These are phyloP conservation scores for Phylloscopus trochilus DNA, from an alignment of 2,113 vertebrate species.

Conservation along the genomic window DNA sequence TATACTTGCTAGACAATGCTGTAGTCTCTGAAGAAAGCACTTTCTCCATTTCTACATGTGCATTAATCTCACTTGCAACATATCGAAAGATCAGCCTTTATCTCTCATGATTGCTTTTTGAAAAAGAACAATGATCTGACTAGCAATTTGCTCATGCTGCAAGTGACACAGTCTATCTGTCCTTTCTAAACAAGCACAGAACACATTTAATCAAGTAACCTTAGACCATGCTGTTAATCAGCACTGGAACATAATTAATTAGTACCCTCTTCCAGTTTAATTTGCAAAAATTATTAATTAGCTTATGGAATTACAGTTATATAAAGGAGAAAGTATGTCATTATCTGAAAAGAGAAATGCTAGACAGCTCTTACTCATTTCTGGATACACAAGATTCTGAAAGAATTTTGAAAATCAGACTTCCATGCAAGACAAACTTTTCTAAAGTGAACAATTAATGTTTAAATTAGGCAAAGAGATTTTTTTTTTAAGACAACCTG, in stretches of 20 bases:
- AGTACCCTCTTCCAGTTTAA: neutral
- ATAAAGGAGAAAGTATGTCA: neutral
- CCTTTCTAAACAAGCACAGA: neutral
- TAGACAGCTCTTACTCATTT: neutral
- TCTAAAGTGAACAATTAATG: neutral
- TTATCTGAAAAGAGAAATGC: neutral
- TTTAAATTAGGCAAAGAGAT: neutral
- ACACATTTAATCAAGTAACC: constrained; percentile 4
- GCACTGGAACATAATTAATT: neutral
- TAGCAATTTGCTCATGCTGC: neutral
- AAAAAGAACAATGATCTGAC: neutral
- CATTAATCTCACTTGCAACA: neutral
- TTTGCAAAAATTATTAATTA: neutral
- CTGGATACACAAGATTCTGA: neutral
- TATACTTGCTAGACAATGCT: neutral
- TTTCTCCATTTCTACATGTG: neutral
- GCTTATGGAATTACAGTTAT: neutral
- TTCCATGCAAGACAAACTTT: neutral
- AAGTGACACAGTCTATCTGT: neutral
- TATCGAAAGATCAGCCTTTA: neutral
- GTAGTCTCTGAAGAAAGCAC: neutral
- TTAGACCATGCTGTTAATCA: neutral
- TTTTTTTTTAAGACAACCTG: neutral
- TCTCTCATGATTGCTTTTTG: neutral
- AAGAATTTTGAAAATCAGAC: neutral